Base-by-base conservation (phyloP, 2,797 vertebrate genomes). In the Lepidocolaptes lacrymiger region DNA sequence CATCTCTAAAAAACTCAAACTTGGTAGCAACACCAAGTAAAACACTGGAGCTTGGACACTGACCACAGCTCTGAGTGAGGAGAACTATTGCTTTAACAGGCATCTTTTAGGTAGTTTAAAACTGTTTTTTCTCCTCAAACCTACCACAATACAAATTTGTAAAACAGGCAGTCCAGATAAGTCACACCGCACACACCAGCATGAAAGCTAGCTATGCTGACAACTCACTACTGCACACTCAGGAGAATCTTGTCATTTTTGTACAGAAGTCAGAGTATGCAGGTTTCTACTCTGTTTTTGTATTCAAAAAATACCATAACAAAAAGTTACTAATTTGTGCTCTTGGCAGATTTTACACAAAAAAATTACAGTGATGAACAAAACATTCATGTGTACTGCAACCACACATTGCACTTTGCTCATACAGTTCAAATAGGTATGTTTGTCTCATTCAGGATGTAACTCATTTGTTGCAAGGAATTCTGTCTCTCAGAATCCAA, bases 331-430 rank as follows among this genome's bases (percentile, higher is more conserved):
- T 67, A 30, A 81, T 54, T 14, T 37, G 27, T 85, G 19, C 30
- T 85, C 0, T 1, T 39, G 21, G 30, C 11, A 75, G 30, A 46
- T 5, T 46, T 62, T 5, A 39, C 30, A 46, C 62, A 24, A 79
- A 46, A 36, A 41, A 77, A 51, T 23, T 30, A 49, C 14, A 72
- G 24, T 0, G 6, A 55, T 18, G 9, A 85, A 44, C 18, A 72
- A 32, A 72, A 85, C 7, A 37, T 18, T 71, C 2, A 22, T 0
- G 0, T 6, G 7, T 14, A 7, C 39, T 46, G 36, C 39, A 87
- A 18, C 24, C 21, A 43, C 0, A 0, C n/a, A 17, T 2, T 4
- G 7, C 4, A 8, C 39, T 66, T 84, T 11, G 17, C 37, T 87
- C 41, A 21, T 8, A 17, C 10, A 81, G 44, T 54, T 71, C 27